phyloP scores from a whole-genome alignment of 2,113 vertebrate genomes.

The Nanorana parkeri region DNA sequence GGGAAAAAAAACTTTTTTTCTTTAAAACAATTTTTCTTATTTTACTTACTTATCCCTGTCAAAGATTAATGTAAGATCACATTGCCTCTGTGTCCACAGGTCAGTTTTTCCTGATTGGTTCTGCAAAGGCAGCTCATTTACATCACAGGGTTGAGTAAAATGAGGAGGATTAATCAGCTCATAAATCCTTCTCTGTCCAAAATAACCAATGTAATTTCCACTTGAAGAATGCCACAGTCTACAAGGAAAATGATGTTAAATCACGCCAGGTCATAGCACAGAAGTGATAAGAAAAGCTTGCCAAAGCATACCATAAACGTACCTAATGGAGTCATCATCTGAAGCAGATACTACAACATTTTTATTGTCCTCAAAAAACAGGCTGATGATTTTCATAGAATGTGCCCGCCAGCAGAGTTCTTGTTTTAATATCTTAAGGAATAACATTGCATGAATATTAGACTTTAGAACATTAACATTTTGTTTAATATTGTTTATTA shows the following conservation, averaged over 20 bases:
- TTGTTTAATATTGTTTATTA: too few species aligned
- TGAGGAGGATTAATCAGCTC: not conserved
- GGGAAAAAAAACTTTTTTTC: too few species aligned
- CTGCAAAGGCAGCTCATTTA: not conserved
- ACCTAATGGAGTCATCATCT: conserved; percentile 32
- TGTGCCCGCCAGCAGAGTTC: conserved; percentile 26
- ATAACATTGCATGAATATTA: not conserved
- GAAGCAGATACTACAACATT: conserved; percentile 30
- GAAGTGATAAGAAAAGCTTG: not conserved
- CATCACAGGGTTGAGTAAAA: conserved; percentile 4
- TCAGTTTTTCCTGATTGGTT: too few species aligned
- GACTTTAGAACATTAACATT: not conserved
- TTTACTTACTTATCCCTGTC: not conserved
- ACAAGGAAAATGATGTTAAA: not conserved
- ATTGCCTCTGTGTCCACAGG: not conserved
- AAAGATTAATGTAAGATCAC: not conserved
- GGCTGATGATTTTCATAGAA: not conserved
- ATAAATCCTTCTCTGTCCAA: not conserved
- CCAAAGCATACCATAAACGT: not conserved
- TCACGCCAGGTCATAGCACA: not conserved
- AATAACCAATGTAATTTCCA: conserved; percentile 26
- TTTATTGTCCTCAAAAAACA: not conserved
- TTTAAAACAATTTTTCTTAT: too few species aligned
- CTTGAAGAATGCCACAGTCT: conserved; percentile 26
- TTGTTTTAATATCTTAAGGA: not conserved